Evolutionary conservation across 2,113 vertebrate genomes (phyloP), one percentile per base, ranked within the genome.

Genomic region (Delphinus delphis): DNA sequence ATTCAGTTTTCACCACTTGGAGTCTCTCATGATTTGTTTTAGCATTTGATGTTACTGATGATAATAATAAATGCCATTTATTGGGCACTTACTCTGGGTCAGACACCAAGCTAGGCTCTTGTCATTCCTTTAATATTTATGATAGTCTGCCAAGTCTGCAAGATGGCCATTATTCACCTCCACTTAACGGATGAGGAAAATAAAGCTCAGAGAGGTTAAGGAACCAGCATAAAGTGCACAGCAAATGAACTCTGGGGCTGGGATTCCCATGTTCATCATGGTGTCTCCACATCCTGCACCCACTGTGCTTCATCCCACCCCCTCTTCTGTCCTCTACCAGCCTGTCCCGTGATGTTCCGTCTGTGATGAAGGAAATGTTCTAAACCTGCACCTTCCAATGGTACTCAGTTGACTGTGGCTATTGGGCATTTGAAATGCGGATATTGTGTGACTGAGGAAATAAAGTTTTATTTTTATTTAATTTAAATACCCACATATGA

Each of bases 301-400:
- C 33, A 8, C 0, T 31, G 0, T 2, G 12, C 5, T 18, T 26
- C 1, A 14, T 10, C 7, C 38, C 31, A 36, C 8, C 23, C 13
- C 70, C 31, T 60, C 58, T 38, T 33, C 83, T 88, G n/a, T 53
- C 67, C 18, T 67, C 38, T 25, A 8, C 70, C 1, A 58, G 41
- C 6, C n/a, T 31, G 26, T 21, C 26, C 5, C 1, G 0, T 28
- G 28, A 53, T 13, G 4, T 4, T 2, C 33, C 28, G 1, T 60
- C 38, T 31, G 10, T 44, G 53, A 55, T 8, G 63, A 53, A 2
- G 33, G 36, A 20, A 50, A 53, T 70, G 13, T 31, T 71, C 58
- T 86, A 53, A 70, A n/a, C 18, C 25, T 55, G 44, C 0, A 2
- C n/a, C 11, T 38, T n/a, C n/a, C 60, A 38, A 4, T 18, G 17